Percentiles rank a stretch among this genome's conserved stretches.
Conservation (phyloP, 92 coral and sea anemone genomes). For the Siderastrea radians region DNA sequence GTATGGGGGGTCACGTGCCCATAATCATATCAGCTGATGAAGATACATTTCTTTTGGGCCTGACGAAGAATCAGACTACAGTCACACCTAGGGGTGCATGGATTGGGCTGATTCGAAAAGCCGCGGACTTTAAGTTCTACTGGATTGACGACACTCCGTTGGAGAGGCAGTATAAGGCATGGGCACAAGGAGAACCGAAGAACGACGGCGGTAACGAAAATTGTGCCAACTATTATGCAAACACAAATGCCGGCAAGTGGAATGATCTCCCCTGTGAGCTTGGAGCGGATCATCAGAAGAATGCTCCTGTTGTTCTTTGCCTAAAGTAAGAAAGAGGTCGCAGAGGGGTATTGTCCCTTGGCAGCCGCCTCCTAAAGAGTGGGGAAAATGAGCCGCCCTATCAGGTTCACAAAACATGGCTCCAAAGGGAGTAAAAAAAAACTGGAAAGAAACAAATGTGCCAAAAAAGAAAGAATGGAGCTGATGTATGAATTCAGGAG, state of each 20-base stretch:
- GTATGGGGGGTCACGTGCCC: not conserved
- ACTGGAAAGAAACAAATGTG: not conserved
- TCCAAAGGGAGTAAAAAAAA: not conserved
- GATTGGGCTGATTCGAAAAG: not conserved
- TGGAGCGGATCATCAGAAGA: too few species aligned
- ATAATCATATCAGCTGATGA: slow-evolving; percentile 7
- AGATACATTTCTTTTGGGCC: not conserved
- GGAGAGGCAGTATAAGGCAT: not conserved
- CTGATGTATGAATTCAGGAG: not conserved
- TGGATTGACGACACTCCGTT: slow-evolving; percentile 27
- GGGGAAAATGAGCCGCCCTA: not conserved
- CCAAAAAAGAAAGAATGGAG: not conserved
- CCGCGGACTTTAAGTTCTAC: slow-evolving; percentile 17
- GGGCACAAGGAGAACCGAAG: not conserved
- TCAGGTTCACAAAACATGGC: not conserved
- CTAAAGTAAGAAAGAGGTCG: not conserved
- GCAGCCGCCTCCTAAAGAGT: slow-evolving; percentile 13
- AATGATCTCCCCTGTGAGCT: not conserved
- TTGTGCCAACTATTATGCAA: not conserved
- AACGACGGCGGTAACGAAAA: not conserved
- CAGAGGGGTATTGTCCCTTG: slow-evolving; percentile 10
- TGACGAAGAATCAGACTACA: not conserved
- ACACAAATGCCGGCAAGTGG: not conserved
- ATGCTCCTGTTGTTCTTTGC: too few species aligned
- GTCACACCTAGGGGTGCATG: not conserved